Percentiles rank a stretch among this genome's conserved stretches.
phyloP scores from a whole-genome alignment of 2,113 vertebrate genomes.

The Tinamus guttatus region DNA sequence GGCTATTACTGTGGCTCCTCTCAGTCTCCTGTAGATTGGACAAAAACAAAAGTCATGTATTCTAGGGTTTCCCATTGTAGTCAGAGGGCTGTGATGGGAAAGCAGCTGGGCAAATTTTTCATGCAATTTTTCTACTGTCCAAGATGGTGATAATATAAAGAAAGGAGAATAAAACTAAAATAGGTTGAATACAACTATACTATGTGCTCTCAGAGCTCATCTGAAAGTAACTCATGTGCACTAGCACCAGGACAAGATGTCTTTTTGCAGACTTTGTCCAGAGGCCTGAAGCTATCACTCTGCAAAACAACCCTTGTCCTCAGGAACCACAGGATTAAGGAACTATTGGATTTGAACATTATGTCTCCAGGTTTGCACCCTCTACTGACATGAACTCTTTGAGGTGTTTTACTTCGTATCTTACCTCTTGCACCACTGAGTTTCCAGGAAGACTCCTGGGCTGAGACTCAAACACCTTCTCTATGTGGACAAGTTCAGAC shows the following conservation, averaged over 20 bases:
- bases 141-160: neutral
- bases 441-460: neutral
- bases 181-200: neutral
- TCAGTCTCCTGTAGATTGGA: neutral
- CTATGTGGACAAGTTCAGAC: slow-evolving; percentile 16
- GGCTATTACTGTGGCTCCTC: slow-evolving; percentile 10
- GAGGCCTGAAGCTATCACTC: neutral
- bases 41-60: neutral
- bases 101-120: neutral
- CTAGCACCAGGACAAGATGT: neutral
- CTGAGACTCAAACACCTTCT: neutral
- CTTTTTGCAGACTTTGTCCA: neutral
- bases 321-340: neutral
- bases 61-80: neutral
- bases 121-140: neutral
- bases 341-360: neutral
- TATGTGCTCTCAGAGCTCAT: neutral
- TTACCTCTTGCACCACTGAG: neutral
- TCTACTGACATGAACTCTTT: neutral
- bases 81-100: neutral
- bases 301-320: neutral
- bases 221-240: neutral
- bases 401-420: slow-evolving; percentile 11
- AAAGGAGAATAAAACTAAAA: neutral
- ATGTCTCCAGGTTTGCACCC: neutral